Conservation (phyloP, 1,140 invertebrate genomes). For the Physella acuta region DNA sequence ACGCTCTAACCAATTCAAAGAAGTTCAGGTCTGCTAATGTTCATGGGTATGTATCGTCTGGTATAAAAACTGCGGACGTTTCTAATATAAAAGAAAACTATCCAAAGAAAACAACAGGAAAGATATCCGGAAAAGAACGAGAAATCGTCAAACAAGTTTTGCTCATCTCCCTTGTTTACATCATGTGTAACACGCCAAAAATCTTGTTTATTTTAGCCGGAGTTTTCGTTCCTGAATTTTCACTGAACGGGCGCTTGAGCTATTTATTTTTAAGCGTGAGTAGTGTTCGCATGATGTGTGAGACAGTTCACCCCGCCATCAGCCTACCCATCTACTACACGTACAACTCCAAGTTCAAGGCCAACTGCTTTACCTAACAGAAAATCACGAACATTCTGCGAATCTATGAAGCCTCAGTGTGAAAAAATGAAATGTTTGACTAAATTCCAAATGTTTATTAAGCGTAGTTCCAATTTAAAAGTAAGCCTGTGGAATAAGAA, state of each 20-base stretch:
- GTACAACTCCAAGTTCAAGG: constrained; percentile 7
- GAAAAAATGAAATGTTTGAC: no score
- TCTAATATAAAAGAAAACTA: no score
- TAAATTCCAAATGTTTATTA: no score
- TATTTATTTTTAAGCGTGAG: background rate
- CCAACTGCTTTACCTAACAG: background rate
- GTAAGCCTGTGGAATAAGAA: no score
- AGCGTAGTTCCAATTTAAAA: no score
- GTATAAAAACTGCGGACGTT: no score
- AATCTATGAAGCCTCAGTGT: no score
- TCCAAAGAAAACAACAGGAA: no score
- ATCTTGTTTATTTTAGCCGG: constrained; percentile 5
- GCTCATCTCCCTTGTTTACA: constrained; percentile 2
- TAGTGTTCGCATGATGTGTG: background rate
- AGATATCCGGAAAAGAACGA: background rate
- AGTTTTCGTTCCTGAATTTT: background rate
- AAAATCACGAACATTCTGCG: no score
- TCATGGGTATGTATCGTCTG: no score
- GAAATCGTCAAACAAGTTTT: constrained; percentile 5
- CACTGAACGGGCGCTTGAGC: background rate
- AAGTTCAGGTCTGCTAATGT: background rate
- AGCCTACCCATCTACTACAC: constrained; percentile 9
- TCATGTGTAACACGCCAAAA: constrained; percentile 9
- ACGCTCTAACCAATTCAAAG: background rate
- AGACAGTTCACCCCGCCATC: background rate